Evolutionary conservation across 1,140 invertebrate genomes (phyloP).

Genomic region (Cotesia vestalis): DNA sequence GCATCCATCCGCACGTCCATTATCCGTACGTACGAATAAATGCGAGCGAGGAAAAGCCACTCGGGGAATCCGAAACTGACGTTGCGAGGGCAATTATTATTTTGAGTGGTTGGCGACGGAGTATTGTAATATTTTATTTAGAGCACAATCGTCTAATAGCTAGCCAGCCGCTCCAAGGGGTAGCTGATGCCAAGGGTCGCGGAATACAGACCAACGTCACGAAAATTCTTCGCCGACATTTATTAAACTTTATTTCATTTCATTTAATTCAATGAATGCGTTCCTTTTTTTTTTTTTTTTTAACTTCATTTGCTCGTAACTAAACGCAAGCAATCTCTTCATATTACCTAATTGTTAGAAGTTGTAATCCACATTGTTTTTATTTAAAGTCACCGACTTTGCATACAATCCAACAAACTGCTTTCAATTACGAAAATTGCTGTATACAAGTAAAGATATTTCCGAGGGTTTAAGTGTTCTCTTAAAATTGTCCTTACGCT

Average conservation of each 20-base stretch:
- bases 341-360: too few species aligned
- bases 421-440: too few species aligned
- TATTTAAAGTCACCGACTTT: too few species aligned
- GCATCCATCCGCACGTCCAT: too few species aligned
- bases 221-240: constrained; percentile 17
- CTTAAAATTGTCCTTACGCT: constrained; percentile 9
- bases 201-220: constrained; percentile 1
- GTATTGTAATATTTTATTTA: constrained; percentile 36
- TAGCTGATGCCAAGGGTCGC: constrained; percentile 8
- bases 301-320: too few species aligned
- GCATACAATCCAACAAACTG: too few species aligned
- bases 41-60: neutral
- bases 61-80: constrained; percentile 9
- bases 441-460: too few species aligned
- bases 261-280: neutral
- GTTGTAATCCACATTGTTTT: too few species aligned
- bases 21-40: neutral
- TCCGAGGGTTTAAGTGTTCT: neutral
- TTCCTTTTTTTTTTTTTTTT: too few species aligned
- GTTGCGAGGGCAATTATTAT: constrained; percentile 36
- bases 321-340: too few species aligned
- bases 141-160: constrained; percentile 38
- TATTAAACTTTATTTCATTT: neutral
- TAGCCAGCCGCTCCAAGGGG: constrained; percentile 18
- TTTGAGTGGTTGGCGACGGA: constrained; percentile 36